Evolutionary conservation across 2,113 vertebrate genomes (phyloP), one percentile per base, ranked within the genome.

Genomic region (Paralichthys olivaceus): DNA sequence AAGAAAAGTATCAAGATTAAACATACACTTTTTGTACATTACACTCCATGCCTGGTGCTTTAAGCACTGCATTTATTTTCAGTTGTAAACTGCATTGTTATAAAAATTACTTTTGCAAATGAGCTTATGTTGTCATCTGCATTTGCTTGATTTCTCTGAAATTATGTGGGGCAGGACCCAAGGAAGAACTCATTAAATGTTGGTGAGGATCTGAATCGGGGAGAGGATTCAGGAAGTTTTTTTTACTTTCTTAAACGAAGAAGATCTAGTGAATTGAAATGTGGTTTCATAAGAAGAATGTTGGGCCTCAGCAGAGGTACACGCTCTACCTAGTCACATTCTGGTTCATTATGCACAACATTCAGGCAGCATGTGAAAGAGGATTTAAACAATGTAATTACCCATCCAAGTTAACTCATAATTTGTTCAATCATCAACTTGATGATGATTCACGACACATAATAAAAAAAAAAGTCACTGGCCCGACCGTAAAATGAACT

Each of bases 281-380:
- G n/a, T 19, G 17, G 12, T 2, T 19, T 47, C 45, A 5, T 17
- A 17, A 15, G 15, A 15, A 11, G 43, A 45, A 9, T 15, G 14
- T 47, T 47, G n/a, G n/a, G n/a, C n/a, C n/a, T n/a, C n/a, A 47
- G 45, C 17, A 19, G 45, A 47, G 15, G 45, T 47, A 47, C 0
- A 5, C 13, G 17, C 45, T 47, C 15, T 19, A 17, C 45, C 1
- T 3, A 7, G 13, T 47, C 9, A 5, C 40, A 43, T 8, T 43
- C 45, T 14, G 17, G 65, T 51, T 32, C 9, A 65, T 32, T 47
- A 23, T 37, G 57, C 22, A 66, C 51, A 57, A 83, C 51, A 84
- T 65, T 83, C 65, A 85, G 80, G 81, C 83, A 70, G 58, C 69
- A 49, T 71, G 72, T 86, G 54, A 83, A 78, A 81, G 0, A 63